Conservation (phyloP, 2,888 invertebrate species). For the Idaea aversata region DNA sequence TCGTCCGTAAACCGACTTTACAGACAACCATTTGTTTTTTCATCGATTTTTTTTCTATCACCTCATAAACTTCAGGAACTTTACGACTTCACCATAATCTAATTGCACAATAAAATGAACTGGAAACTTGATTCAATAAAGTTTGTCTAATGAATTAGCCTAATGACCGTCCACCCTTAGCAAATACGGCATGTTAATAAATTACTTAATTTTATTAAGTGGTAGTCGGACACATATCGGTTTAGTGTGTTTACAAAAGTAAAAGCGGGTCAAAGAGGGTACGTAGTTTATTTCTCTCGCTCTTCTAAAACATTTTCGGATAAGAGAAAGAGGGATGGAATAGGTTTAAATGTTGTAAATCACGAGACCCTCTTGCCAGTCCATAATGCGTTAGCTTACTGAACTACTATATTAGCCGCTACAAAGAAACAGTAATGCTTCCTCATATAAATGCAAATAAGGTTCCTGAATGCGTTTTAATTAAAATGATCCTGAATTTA, state of each 20-base stretch:
- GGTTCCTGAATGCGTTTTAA: constrained; percentile 73
- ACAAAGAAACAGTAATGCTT: constrained; percentile 71
- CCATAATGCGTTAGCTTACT: constrained; percentile 56
- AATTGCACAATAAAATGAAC: neutral
- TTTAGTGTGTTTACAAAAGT: constrained; percentile 48
- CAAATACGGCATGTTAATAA: constrained; percentile 67
- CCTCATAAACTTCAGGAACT: neutral
- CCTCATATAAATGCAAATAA: constrained; percentile 76
- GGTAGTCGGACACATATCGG: constrained; percentile 47
- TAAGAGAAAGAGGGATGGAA: constrained; percentile 19
- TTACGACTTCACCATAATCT: neutral
- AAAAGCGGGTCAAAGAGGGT: constrained; percentile 23
- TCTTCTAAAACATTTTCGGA: constrained; percentile 14
- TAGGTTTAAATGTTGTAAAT: constrained; percentile 31
- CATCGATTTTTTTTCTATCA: neutral
- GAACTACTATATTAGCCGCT: constrained; percentile 63
- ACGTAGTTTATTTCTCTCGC: constrained; percentile 15
- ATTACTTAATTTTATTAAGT: constrained; percentile 78
- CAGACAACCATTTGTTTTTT: no score
- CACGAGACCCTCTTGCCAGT: constrained; percentile 36
- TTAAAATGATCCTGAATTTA: constrained; percentile 78
- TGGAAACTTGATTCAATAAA: constrained; percentile 18
- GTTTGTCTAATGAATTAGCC: constrained; percentile 33
- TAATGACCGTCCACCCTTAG: constrained; percentile 47
- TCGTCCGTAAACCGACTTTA: no score